phyloP scores from a whole-genome alignment of 2,113 vertebrate species.

The Barnardius zonarius region DNA sequence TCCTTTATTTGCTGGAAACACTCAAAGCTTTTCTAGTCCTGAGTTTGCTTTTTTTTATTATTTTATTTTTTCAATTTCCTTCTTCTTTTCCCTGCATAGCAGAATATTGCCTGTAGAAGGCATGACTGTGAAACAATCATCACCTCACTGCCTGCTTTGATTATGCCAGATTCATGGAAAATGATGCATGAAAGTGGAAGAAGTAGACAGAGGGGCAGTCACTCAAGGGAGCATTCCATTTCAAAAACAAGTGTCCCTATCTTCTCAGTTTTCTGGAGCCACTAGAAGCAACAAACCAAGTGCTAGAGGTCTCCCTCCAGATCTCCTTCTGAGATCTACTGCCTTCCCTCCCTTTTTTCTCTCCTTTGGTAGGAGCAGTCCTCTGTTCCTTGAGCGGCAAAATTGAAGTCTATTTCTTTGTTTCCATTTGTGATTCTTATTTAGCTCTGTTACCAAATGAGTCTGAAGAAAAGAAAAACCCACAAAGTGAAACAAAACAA shows the following conservation, averaged over 20 bases:
- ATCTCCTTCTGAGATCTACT: background rate
- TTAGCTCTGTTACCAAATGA: background rate
- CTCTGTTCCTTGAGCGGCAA: background rate
- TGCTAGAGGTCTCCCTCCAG: background rate
- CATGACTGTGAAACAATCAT: background rate
- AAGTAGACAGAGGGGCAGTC: background rate
- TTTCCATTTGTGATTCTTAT: background rate
- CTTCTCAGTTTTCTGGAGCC: background rate
- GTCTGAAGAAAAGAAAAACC: background rate
- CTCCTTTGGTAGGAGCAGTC: background rate
- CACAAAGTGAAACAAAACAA: background rate
- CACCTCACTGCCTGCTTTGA: background rate
- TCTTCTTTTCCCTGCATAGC: background rate
- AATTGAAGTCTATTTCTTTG: background rate
- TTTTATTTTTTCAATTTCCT: background rate
- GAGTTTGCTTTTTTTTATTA: background rate
- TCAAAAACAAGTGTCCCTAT: background rate
- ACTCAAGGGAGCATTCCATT: background rate
- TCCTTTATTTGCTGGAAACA: background rate
- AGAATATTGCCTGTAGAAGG: background rate
- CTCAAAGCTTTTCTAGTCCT: background rate
- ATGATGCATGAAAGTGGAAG: background rate
- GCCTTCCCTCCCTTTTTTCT: background rate
- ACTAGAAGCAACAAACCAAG: background rate
- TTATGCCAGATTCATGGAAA: background rate